Percentiles rank a stretch among this genome's conserved stretches.
Evolutionary conservation across 1,140 invertebrate genomes (phyloP).

Genomic region (Brachionus rubens): DNA sequence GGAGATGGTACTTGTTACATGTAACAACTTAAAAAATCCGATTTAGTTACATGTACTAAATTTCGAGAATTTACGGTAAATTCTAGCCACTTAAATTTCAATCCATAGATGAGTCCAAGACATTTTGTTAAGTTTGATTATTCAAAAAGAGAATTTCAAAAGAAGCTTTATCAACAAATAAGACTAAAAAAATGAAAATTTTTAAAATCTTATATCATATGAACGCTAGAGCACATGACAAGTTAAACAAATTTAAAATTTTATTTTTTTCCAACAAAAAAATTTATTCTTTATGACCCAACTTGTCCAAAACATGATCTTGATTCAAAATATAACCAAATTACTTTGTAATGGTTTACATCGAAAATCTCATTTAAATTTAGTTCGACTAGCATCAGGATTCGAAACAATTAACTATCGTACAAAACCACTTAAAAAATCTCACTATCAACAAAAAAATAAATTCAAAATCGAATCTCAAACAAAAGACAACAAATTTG

Average conservation of each 20-base stretch:
- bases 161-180: too few species aligned
- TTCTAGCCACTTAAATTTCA: too few species aligned
- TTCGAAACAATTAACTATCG: background rate
- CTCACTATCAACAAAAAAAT: background rate
- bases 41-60: too few species aligned
- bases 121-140: too few species aligned
- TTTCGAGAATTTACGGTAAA: too few species aligned
- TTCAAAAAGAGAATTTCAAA: too few species aligned
- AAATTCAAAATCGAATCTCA: background rate
- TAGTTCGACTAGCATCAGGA: background rate
- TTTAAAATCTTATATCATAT: background rate
- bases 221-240: slow-evolving; percentile 23
- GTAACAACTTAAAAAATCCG: too few species aligned
- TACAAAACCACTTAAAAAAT: background rate
- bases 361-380: background rate
- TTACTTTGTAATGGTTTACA: background rate
- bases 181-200: too few species aligned
- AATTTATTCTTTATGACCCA: background rate
- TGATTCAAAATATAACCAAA: background rate
- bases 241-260: background rate
- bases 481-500: background rate
- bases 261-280: background rate
- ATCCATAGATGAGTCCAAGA: too few species aligned
- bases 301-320: background rate
- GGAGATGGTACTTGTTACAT: too few species aligned